These are phyloP conservation scores for Furcula furcula DNA, from an alignment of 2,888 invertebrate species.

Conservation along the genomic window DNA sequence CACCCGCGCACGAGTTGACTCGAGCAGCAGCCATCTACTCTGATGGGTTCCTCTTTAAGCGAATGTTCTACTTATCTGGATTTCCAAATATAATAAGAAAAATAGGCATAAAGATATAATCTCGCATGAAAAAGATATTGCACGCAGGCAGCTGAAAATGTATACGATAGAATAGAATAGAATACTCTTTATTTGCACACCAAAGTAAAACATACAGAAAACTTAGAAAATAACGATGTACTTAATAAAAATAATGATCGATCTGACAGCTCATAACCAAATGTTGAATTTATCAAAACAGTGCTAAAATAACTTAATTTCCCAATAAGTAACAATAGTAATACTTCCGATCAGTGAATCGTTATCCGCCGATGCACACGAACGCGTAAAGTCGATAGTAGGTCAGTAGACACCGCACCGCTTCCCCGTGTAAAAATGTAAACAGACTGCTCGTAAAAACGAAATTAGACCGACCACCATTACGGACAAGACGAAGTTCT, in stretches of 20 bases:
- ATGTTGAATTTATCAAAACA: background rate
- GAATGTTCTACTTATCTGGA: no score
- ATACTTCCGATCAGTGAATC: conserved; percentile 6
- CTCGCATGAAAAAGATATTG: no score
- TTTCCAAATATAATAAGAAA: no score
- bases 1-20: no score
- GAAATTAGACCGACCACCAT: conserved; percentile 50
- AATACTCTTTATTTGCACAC: no score
- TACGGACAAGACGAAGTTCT: conserved; percentile 31
- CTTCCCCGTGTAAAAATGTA: conserved; percentile 53
- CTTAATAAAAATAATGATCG: background rate
- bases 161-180: background rate
- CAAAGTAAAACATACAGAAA: no score
- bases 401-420: conserved; percentile 52
- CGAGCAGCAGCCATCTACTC: no score
- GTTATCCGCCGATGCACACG: conserved; percentile 24
- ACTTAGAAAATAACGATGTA: no score
- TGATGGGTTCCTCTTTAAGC: no score
- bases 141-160: background rate
- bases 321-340: background rate
- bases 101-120: no score
- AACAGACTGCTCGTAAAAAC: conserved; percentile 60
- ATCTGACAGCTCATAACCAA: background rate
- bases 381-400: conserved; percentile 39
- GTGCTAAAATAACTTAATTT: background rate